phyloP scores from a whole-genome alignment of 1,140 invertebrate species.

The Cotesia typhae region DNA sequence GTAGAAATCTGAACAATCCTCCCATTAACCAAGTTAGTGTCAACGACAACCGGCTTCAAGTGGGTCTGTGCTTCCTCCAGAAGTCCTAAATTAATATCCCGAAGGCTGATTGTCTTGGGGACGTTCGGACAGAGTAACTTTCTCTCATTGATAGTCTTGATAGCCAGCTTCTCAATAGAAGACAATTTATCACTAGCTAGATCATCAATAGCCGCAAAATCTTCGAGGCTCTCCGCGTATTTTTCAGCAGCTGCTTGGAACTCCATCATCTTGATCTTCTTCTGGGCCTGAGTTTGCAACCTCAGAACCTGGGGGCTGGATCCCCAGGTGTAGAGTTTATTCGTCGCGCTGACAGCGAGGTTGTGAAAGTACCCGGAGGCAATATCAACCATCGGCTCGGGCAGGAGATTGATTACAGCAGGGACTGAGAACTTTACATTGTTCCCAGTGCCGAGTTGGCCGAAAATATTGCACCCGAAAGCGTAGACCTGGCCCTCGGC shows the following conservation, averaged over 20 bases:
- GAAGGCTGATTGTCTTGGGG: slow-evolving; percentile 42
- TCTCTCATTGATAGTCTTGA: slow-evolving; percentile 36
- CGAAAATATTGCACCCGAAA: slow-evolving; percentile 83
- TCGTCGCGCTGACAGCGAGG: slow-evolving; percentile 74
- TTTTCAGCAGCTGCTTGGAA: slow-evolving; percentile 55
- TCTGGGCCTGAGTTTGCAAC: slow-evolving; percentile 73
- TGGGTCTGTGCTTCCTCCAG: slow-evolving; percentile 62
- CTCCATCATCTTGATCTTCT: slow-evolving; percentile 67
- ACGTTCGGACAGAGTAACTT: slow-evolving; percentile 40
- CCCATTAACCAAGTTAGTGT: slow-evolving; percentile 69
- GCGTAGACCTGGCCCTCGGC: slow-evolving; percentile 74
- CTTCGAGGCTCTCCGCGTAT: slow-evolving; percentile 46
- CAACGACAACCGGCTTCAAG: slow-evolving; percentile 68
- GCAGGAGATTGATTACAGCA: slow-evolving; percentile 67
- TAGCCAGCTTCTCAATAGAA: slow-evolving; percentile 22
- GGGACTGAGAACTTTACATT: slow-evolving; percentile 73
- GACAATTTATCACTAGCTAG: slow-evolving; percentile 17
- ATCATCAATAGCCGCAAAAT: slow-evolving; percentile 36
- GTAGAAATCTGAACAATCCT: slow-evolving; percentile 71
- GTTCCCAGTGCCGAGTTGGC: slow-evolving; percentile 76
- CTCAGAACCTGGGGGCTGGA: slow-evolving; percentile 79
- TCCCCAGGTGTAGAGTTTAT: slow-evolving; percentile 81
- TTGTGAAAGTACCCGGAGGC: slow-evolving; percentile 84
- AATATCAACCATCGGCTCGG: slow-evolving; percentile 72
- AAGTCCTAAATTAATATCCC: slow-evolving; percentile 49